phyloP scores from a whole-genome alignment of 2,888 invertebrate species.

The Invenusta paracnida region DNA sequence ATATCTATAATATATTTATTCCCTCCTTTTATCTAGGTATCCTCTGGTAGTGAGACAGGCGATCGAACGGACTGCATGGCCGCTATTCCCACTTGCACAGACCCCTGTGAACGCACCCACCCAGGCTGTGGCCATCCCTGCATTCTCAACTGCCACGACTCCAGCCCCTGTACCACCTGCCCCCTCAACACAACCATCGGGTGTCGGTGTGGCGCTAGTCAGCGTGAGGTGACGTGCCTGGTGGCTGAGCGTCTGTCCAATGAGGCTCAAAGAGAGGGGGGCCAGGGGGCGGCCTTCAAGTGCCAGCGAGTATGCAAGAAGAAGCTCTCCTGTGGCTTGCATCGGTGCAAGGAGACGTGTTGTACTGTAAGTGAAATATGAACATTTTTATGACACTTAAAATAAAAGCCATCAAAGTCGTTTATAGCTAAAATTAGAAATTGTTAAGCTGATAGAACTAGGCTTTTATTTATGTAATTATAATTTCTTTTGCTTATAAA shows the following conservation, averaged over 20 bases:
- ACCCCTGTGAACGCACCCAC: conserved; percentile 67
- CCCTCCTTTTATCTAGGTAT: too few species aligned
- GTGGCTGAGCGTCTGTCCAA: conserved; percentile 65
- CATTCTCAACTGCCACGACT: conserved; percentile 48
- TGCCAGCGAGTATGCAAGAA: conserved; percentile 67
- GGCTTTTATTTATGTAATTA: neutral
- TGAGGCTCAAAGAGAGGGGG: conserved; percentile 65
- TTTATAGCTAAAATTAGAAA: neutral
- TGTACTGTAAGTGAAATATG: conserved; percentile 66
- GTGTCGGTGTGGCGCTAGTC: conserved; percentile 66
- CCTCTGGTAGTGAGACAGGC: conserved; percentile 53
- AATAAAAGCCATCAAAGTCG: conserved; percentile 1
- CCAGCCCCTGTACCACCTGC: conserved; percentile 45
- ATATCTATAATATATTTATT: too few species aligned
- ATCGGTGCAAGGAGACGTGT: conserved; percentile 79
- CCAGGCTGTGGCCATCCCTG: conserved; percentile 68
- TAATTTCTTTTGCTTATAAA: too few species aligned
- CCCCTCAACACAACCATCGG: conserved; percentile 68
- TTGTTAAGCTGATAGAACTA: neutral
- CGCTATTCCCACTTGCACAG: conserved; percentile 72
- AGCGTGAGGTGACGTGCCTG: conserved; percentile 68
- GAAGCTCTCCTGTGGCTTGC: conserved; percentile 64
- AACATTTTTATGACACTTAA: neutral
- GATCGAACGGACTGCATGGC: conserved; percentile 30
- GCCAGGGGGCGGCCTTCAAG: conserved; percentile 76